Percentiles rank a stretch among this genome's conserved stretches.
These are phyloP conservation scores for Argentina silus DNA, from an alignment of 2,797 vertebrate genomes.

Conservation along the genomic window DNA sequence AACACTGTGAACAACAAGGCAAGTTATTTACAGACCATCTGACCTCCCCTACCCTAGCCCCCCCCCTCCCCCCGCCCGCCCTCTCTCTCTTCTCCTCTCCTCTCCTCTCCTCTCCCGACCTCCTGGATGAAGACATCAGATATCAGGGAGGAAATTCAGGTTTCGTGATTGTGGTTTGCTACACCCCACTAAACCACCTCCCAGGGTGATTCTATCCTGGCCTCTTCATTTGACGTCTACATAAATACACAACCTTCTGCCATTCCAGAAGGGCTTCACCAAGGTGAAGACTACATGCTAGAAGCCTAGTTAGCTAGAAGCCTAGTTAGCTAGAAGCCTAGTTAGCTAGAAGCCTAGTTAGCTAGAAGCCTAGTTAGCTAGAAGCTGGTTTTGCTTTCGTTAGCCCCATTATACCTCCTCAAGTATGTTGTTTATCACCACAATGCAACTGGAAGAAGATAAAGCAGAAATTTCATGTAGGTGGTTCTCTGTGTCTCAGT, in stretches of 20 bases:
- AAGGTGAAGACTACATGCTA: slow-evolving; percentile 31
- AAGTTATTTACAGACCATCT: slow-evolving; percentile 5
- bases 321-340: no score
- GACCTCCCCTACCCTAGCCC: not conserved
- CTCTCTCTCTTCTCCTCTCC: not conserved
- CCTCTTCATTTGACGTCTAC: not conserved
- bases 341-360: no score
- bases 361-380: no score
- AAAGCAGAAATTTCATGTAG: slow-evolving; percentile 26
- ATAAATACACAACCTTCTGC: not conserved
- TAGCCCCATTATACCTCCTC: no score
- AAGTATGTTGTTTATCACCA: slow-evolving; percentile 56
- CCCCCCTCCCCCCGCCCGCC: not conserved
- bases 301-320: slow-evolving; percentile 37
- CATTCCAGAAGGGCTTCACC: slow-evolving; percentile 31
- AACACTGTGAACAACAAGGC: slow-evolving; percentile 44
- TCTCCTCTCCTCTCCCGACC: not conserved
- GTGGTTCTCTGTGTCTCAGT: not conserved
- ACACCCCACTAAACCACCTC: slow-evolving; percentile 15
- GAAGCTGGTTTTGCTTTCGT: no score
- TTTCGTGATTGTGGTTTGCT: not conserved
- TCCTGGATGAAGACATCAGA: slow-evolving; percentile 5
- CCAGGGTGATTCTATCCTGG: not conserved
- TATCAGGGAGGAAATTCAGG: slow-evolving; percentile 25
- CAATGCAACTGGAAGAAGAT: slow-evolving; percentile 48